Evolutionary conservation across 2,888 invertebrate genomes (phyloP), one percentile per base, ranked within the genome.

Genomic region (Agrochola litura): DNA sequence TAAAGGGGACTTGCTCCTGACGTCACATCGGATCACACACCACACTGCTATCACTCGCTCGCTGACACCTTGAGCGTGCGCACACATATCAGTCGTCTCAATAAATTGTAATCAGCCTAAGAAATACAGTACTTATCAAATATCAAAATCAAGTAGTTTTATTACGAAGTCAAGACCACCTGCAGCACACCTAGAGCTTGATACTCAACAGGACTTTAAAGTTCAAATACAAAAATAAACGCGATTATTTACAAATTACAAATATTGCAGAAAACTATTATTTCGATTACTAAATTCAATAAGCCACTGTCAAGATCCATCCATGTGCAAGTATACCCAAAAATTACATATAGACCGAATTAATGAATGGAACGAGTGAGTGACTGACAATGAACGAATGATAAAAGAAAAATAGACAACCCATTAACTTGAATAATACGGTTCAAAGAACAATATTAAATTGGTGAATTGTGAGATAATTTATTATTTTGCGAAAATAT

Each of bases 371-470:
- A 52, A 60, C 41, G 74, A 66, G 43, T 66, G 75, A 85, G 37
- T 85, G 86, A 85, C 52, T 63, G 69, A 67, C 66, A 82, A 70
- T 70, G 52, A 70, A 75, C 12, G 61, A 81, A 66, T 16, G 86
- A 75, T 85, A 82, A 85, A 70, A 75, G 61, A 70, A 52, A 65
- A 64, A 73, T 16, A 60, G 64, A 72, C 56, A 64, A 46, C 8
- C 58, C 63, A 74, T 74, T 82, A 69, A 64, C 37, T 80, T 49
- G 58, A 84, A 80, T 81, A n/a, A 19, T 46, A 63, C 58, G 81
- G 52, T 54, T 72, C 81, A 16, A 16, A n/a, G 41, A 58, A 64
- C 56, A 54, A 61, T 54, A 60, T 61, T 56, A 16, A 83, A 67
- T 67, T 65, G 30, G n/a, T 65, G 37, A 77, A 61, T n/a, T 43